phyloP scores from a whole-genome alignment of 2,113 vertebrate species.

The Platysteira castanea region DNA sequence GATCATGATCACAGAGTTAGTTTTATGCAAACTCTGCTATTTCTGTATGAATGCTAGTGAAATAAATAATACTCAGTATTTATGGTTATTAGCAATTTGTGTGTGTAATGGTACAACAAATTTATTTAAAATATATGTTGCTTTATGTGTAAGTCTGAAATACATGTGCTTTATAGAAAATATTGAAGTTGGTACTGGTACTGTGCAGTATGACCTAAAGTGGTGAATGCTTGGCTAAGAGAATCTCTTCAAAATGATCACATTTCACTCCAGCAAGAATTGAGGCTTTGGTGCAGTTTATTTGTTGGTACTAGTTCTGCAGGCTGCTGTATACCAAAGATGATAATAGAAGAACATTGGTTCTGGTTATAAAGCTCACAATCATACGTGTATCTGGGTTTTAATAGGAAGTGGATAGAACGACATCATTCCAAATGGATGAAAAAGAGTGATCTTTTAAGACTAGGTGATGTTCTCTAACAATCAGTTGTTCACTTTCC shows the following conservation, averaged over 20 bases:
- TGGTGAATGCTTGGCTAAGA: neutral
- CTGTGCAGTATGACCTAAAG: neutral
- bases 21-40: neutral
- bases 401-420: neutral
- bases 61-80: neutral
- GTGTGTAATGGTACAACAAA: neutral
- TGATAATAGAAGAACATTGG: neutral
- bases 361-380: neutral
- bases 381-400: neutral
- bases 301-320: neutral
- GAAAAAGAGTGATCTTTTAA: neutral
- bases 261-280: neutral
- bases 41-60: neutral
- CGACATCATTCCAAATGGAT: neutral
- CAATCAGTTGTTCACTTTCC: neutral
- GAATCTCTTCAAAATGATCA: neutral
- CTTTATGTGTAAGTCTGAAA: neutral
- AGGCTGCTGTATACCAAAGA: neutral
- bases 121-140: neutral
- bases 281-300: neutral
- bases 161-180: neutral
- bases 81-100: neutral
- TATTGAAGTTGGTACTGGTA: neutral
- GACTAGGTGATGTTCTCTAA: neutral
- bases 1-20: neutral